Base-by-base conservation (phyloP, 2,888 invertebrate genomes). In the Euplagia quadripunctaria region DNA sequence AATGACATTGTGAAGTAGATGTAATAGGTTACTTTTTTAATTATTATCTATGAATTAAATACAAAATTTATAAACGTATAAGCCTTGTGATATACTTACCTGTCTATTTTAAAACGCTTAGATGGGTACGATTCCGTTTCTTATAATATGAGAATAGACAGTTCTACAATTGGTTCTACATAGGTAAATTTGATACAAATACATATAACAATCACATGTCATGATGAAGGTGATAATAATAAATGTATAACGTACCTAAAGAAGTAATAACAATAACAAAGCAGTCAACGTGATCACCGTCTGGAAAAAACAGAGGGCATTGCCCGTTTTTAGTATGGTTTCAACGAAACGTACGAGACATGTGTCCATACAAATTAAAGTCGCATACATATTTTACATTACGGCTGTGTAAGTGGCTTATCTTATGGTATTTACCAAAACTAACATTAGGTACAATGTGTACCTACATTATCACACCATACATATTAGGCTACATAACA, bases 241-340 rank as follows among this genome's bases (percentile, higher is more conserved):
- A 55, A 51, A 20, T 31, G 42, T 20, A 12, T 14, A 43, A 55
- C 64, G 43, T 41, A 61, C 14, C 7, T n/a, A 78, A 75, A 75
- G 76, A 70, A 73, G 75, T 76, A 76, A 73, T 71, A 77, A 82
- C 76, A 76, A 74, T 71, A 71, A 75, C 75, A 77, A 84, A 86
- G 80, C 86, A 85, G 83, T 82, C 82, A 72, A 85, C 80, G 86
- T 83, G 88, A 83, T 89, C 85, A 86, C 84, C 84, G 87, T 86
- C 85, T 86, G 88, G 89, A 93, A 93, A 93, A 93, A 91, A 89
- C 85, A 75, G 93, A 91, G 95, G 94, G 94, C 96, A 95, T 92
- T 87, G 95, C 89, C 94, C 95, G 93, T 90, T 91, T 93, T 93
- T 89, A 90, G 92, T 89, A 91, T 89, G 91, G 89, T 91, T 94